Evolutionary conservation across 92 coral and sea anemone genomes (phyloP), one percentile per base, ranked within the genome.

Genomic region (Heteractis magnifica): DNA sequence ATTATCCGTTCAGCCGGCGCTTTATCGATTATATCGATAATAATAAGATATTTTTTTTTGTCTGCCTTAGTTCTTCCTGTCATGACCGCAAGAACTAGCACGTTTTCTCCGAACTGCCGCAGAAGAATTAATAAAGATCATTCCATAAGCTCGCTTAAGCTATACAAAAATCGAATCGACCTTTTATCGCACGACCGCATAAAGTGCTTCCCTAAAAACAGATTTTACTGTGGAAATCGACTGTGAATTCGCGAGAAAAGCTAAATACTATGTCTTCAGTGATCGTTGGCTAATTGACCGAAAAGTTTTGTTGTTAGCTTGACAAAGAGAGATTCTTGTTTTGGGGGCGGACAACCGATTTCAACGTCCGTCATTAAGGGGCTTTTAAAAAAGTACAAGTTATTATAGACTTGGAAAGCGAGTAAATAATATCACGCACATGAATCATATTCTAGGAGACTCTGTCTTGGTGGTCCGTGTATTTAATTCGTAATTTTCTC

Each of bases 381-480:
- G 1, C 14, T 26, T 20, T 68, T 11, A 23, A 68, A 68, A 68
- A 26, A 21, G 73, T 23, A 21, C 12, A 68, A 21, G 9, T 20
- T 68, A 21, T 6, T 53, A 6, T 16, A 23, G 49, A 12, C 11
- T 23, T n/a, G 10, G 49, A 68, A 68, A 68, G 73, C 18, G 10
- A 20, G 50, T 0, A 68, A 68, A 68, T 11, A 48, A 26, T 68
- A 68, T 68, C 9, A 68, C 49, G 26, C 23, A 68, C 11, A 68
- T 62, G 20, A 68, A 23, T 68, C 73, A 68, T 68, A 23, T 18
- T 10, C 41, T 64, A 1, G 71, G 71, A 64, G 4, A 19, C 71
- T 64, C 73, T 23, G 11, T 23, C 73, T 68, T 23, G 73, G 73
- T 68, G 73, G 73, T 26, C 73, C 73, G 73, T 68, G 48, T 68